Evolutionary conservation across 2,888 invertebrate species (phyloP), one percentile per base, ranked within the genome.

Genomic region (Napeogenes inachia): DNA sequence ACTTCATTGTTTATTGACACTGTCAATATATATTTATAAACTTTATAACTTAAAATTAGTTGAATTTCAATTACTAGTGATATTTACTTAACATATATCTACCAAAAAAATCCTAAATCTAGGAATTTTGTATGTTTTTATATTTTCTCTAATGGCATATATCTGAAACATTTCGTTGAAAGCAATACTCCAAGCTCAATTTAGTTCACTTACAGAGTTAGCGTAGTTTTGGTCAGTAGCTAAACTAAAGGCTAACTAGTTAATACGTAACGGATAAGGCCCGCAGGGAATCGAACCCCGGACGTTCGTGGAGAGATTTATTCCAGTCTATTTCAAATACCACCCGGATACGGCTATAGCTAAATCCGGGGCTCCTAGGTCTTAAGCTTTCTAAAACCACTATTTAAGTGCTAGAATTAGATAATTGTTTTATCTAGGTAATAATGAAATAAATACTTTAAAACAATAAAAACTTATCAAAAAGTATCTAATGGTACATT

Each of bases 231-330:
- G 85, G 86, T 84, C 86, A 87, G 85, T 81, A 73, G 74, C 58
- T 57, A 63, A 71, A 65, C 66, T 65, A 68, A 65, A 70, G 68
- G 68, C 65, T 69, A 71, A 68, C 67, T 58, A 85, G 81, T 84
- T 86, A 86, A 88, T 86, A 79, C 78, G 75, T 70, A 76, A 71
- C 79, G 79, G 78, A 77, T 76, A 70, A 69, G 63, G 73, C 75
- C 89, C 84, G 76, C 67, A 80, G 89, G 86, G 88, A 87, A 76
- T 84, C 85, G 83, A 88, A 88, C 81, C 79, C 82, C 78, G 82
- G 79, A 80, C 81, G 78, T 71, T 66, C 72, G 83, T 80, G 82
- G 80, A 21, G 81, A 85, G 86, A 87, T 89, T 89, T 89, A 89
- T 89, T 88, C 82, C 86, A 84, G 88, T 82, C 80, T 82, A 81